phyloP scores from a whole-genome alignment of 2,797 vertebrate species.

The Dromococcyx pavoninus region DNA sequence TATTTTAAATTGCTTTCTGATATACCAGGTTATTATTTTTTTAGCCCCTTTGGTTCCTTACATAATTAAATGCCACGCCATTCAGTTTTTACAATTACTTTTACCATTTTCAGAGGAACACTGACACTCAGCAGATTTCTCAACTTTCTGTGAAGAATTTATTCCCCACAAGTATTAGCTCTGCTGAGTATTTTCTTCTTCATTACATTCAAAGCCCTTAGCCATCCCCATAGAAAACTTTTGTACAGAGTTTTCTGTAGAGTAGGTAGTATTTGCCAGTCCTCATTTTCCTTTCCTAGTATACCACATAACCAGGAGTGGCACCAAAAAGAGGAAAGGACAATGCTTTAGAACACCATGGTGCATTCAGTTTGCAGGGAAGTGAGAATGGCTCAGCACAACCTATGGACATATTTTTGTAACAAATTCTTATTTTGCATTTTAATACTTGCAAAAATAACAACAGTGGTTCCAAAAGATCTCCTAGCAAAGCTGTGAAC shows the following conservation, averaged over 20 bases:
- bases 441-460: background rate
- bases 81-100: slow-evolving; percentile 61
- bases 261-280: background rate
- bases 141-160: slow-evolving; percentile 32
- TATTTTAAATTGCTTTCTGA: slow-evolving; percentile 65
- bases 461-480: background rate
- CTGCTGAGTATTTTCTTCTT: slow-evolving; percentile 22
- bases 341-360: fast-evolving
- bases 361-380: background rate
- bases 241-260: background rate
- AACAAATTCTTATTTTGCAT: background rate
- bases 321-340: background rate
- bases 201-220: slow-evolving; percentile 20
- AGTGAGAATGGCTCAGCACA: background rate
- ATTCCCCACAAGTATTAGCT: slow-evolving; percentile 21
- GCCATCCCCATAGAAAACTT: background rate
- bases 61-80: slow-evolving; percentile 47
- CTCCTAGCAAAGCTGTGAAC: background rate
- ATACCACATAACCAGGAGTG: background rate
- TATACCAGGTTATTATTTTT: slow-evolving; percentile 56
- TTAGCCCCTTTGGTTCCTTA: slow-evolving; percentile 46
- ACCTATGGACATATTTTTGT: background rate
- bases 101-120: slow-evolving; percentile 48
- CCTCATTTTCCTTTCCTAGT: background rate
- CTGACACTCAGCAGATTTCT: slow-evolving; percentile 20